Base-by-base conservation (phyloP, 2,113 vertebrate genomes). In the Oryzias melastigma region DNA sequence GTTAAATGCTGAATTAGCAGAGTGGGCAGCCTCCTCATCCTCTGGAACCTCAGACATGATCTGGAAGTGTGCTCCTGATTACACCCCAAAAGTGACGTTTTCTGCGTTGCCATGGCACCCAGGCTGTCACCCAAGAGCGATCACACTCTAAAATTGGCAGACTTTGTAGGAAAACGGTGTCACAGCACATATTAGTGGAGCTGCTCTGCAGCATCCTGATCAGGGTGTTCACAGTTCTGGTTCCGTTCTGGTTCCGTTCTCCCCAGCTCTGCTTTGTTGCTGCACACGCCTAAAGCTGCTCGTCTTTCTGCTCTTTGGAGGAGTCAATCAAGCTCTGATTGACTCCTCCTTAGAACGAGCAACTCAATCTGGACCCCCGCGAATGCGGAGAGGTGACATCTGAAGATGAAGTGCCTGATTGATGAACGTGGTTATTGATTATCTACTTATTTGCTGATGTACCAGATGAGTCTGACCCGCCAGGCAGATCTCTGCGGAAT, bases 21-120 rank as follows among this genome's bases (percentile, higher is more conserved):
- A 77, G 54, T 54, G 52, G 43, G 66, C 55, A 60, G 40, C 50
- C 65, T 71, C 41, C 42, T 54, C 72, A 27, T 65, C 60, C 52
- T 47, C 45, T 66, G 46, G 19, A 55, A 58, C 59, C 75, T 76
- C 75, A 72, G 50, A 82, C 62, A 58, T 73, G 61, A 78, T 84
- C 69, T 71, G 68, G 79, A 85, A 88, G 82, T 54, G 70, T 83
- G 75, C 67, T 60, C 15, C 59, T 57, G 81, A 88, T 81, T 81
- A 62, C 68, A 75, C 68, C 54, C 53, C 83, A 85, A 68, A 50
- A 35, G 35, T 73, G 78, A 85, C 71, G 46, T 88, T 84, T 82
- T 57, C 73, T 52, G 78, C 75, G 87, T 90, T 90, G 86, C 87
- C 87, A 90, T 90, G 86, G 84, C 75, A 77, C 84, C 83, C 18